These are phyloP conservation scores for Trichogramma dendrolimi DNA, from an alignment of 2,888 invertebrate species.

Conservation along the genomic window DNA sequence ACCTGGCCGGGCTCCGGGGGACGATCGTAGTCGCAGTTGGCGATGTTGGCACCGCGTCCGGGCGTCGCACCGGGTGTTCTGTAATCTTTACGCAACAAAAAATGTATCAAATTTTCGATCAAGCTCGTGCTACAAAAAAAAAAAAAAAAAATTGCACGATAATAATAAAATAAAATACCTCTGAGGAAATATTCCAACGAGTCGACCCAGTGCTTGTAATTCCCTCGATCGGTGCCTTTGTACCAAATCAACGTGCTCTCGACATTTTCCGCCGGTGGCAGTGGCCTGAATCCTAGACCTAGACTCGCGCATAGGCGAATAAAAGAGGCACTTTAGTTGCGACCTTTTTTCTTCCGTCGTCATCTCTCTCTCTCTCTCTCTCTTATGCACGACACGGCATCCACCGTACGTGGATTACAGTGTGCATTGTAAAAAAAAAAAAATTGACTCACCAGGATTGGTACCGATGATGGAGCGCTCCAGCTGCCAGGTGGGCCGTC, in stretches of 20 bases:
- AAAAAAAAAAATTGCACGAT: not conserved
- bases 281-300: slow-evolving; percentile 90
- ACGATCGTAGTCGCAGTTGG: slow-evolving; percentile 70
- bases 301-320: slow-evolving; percentile 21
- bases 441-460: slow-evolving; percentile 70
- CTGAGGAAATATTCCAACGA: slow-evolving; percentile 71
- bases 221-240: slow-evolving; percentile 72
- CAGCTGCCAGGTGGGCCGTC: slow-evolving; percentile 85
- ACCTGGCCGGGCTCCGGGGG: slow-evolving; percentile 71
- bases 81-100: slow-evolving; percentile 57
- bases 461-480: slow-evolving; percentile 85
- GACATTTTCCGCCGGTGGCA: slow-evolving; percentile 78
- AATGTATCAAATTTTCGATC: not conserved
- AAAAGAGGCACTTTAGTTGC: not conserved
- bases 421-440: not conserved
- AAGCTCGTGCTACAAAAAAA: not conserved
- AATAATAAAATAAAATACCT: slow-evolving; percentile 57
- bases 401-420: not conserved
- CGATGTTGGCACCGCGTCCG: slow-evolving; percentile 71
- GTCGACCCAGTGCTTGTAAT: slow-evolving; percentile 75
- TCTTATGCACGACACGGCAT: not conserved
- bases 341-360: not conserved
- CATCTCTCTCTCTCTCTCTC: too few relatives aligned
- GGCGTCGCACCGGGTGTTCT: slow-evolving; percentile 69
- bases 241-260: slow-evolving; percentile 96